phyloP scores from a whole-genome alignment of 1,140 invertebrate species.

The Drosophila seguyi region DNA sequence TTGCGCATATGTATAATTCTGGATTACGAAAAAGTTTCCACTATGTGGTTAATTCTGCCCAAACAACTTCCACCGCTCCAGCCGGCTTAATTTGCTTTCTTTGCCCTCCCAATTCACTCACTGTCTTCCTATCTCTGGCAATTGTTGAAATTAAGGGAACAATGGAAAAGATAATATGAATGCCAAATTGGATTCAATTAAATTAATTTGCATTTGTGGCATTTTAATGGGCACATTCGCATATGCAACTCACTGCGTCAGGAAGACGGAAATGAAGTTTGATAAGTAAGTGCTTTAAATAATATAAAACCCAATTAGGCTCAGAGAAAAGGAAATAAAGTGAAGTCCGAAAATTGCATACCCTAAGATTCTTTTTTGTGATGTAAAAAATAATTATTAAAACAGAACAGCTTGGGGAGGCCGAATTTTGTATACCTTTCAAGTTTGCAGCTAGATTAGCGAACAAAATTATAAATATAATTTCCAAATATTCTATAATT shows the following conservation, averaged over 20 bases:
- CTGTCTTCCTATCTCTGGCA: conserved; percentile 2
- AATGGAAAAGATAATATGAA: conserved; percentile 42
- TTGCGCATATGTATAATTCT: conserved; percentile 20
- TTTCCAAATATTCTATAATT: background rate
- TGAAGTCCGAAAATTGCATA: background rate
- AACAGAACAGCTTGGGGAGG: no score
- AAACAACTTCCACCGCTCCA: background rate
- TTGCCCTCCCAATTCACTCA: background rate
- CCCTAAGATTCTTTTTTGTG: background rate
- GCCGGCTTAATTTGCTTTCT: background rate
- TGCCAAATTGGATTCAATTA: conserved; percentile 74
- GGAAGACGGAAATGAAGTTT: conserved; percentile 42
- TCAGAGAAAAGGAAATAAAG: background rate
- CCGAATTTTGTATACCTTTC: no score
- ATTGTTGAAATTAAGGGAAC: conserved; percentile 45
- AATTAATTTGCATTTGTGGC: conserved; percentile 66
- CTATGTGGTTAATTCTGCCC: conserved; percentile 19
- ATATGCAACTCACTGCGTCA: conserved; percentile 28
- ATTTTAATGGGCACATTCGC: conserved; percentile 47
- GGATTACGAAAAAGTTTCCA: conserved; percentile 43
- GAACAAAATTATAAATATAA: background rate
- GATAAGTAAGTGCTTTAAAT: conserved; percentile 52
- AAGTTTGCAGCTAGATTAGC: no score
- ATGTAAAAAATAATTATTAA: background rate
- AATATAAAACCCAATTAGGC: conserved; percentile 48